Percentiles rank a stretch among this genome's conserved stretches.
Conservation (phyloP, 1,140 invertebrate genomes). For the Choristoneura fumiferana region DNA sequence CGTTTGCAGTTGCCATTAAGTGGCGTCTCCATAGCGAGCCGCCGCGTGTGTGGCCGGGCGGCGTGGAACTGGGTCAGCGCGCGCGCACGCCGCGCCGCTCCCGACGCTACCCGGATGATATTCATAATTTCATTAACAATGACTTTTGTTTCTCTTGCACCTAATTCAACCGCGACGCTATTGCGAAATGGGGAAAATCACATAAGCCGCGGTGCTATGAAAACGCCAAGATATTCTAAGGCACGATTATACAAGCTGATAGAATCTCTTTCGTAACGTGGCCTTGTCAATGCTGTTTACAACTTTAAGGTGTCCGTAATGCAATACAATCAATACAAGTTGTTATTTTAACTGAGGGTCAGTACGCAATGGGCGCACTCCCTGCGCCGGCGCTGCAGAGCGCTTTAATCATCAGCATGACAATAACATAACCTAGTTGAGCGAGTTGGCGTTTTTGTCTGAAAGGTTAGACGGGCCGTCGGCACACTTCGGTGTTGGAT, state of each 20-base stretch:
- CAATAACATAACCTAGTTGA: slow-evolving; percentile 50
- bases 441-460: slow-evolving; percentile 45
- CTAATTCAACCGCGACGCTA: background rate
- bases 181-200: background rate
- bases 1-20: slow-evolving; percentile 41
- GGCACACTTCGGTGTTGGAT: slow-evolving; percentile 67
- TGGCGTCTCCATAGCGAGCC: slow-evolving; percentile 33
- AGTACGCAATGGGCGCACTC: background rate
- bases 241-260: slow-evolving; percentile 2
- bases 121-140: slow-evolving; percentile 13
- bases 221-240: background rate
- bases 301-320: slow-evolving; percentile 1
- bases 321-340: slow-evolving; percentile 17
- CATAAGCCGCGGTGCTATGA: background rate
- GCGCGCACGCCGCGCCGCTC: slow-evolving; percentile 50
- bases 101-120: slow-evolving; percentile 10
- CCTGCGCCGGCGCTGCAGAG: background rate
- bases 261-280: slow-evolving; percentile 12
- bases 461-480: slow-evolving; percentile 69
- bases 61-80: slow-evolving; percentile 64
- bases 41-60: slow-evolving; percentile 54
- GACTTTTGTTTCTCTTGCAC: slow-evolving; percentile 9
- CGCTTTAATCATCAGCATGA: slow-evolving; percentile 28
- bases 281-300: slow-evolving; percentile 12
- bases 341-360: slow-evolving; percentile 6